Conservation (phyloP, 2,113 vertebrate species). For the Misgurnus anguillicaudatus region DNA sequence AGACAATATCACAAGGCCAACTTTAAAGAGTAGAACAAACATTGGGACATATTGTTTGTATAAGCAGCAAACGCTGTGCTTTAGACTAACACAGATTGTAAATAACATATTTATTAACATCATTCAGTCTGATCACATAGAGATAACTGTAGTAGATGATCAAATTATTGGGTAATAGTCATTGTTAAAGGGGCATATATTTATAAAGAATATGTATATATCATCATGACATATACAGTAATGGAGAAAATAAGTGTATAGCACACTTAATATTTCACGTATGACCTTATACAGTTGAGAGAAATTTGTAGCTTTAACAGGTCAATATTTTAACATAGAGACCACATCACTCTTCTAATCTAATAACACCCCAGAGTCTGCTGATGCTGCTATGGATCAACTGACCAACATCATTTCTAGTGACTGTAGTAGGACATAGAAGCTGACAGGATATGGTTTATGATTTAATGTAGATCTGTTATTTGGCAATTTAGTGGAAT, state of each 20-base stretch:
- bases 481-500: too few species aligned
- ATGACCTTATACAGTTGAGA: too few species aligned
- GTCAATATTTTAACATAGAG: constrained; percentile 32
- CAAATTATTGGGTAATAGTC: background rate
- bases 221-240: background rate
- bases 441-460: constrained; percentile 23
- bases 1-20: background rate
- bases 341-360: constrained; percentile 27
- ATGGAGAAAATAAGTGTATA: background rate
- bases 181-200: background rate
- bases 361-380: constrained; percentile 39
- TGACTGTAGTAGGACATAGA: constrained; percentile 20
- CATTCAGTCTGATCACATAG: too few species aligned
- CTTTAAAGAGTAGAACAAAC: background rate
- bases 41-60: background rate
- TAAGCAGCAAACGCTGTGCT: background rate
- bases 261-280: background rate
- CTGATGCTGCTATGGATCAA: constrained; percentile 35
- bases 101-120: background rate
- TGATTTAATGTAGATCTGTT: background rate
- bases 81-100: background rate
- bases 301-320: constrained; percentile 2
- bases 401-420: constrained; percentile 25
- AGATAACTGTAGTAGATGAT: background rate
- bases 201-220: too few species aligned